Base-by-base conservation (phyloP, 2,113 vertebrate species). In the Grus americana region DNA sequence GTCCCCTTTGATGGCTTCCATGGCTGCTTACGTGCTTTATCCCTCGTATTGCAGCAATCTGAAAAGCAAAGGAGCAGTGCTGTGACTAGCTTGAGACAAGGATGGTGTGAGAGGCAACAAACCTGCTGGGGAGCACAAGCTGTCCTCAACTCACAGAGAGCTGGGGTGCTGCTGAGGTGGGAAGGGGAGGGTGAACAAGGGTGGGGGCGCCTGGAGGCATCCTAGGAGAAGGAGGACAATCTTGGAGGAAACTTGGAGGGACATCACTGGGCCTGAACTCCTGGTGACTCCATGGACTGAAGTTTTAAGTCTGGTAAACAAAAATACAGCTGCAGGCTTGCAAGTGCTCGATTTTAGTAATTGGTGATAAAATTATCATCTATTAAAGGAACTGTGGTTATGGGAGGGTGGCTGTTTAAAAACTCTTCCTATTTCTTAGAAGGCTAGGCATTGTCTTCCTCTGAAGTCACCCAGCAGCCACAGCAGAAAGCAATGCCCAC, bases 371-470 rank as follows among this genome's bases (percentile, higher is more conserved):
- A 92, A 66, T 11, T n/a, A 12, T 10, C 5, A 58, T 36, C 50
- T 57, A 3, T 46, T 78, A 63, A 80, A 80, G 76, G 38, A 57
- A 26, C 34, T 91, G 65, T 32, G 40, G 75, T 86, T 83, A 26
- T 23, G 59, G 22, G 30, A 54, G 46, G 34, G 17, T 76, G 9
- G 17, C 38, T 81, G 29, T 78, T 79, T 61, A 55, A 88, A 72
- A 66, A 50, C 30, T 58, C 24, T 54, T 76, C 27, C 17, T 55
- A 7, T 91, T 93, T 96, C 94, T 92, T 66, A 79, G 93, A 95
- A 95, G 9, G 12, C 20, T 32, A 72, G 66, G 20, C 20, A 15
- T 30, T 2, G 10, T 22, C 40, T 96, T 90, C 40, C 54, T 73
- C 24, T 83, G 52, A 62, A 63, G 21, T 52, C 79, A 57, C 10